Evolutionary conservation across 1,140 invertebrate genomes (phyloP), one percentile per base, ranked within the genome.

Genomic region (Plodia interpunctella): DNA sequence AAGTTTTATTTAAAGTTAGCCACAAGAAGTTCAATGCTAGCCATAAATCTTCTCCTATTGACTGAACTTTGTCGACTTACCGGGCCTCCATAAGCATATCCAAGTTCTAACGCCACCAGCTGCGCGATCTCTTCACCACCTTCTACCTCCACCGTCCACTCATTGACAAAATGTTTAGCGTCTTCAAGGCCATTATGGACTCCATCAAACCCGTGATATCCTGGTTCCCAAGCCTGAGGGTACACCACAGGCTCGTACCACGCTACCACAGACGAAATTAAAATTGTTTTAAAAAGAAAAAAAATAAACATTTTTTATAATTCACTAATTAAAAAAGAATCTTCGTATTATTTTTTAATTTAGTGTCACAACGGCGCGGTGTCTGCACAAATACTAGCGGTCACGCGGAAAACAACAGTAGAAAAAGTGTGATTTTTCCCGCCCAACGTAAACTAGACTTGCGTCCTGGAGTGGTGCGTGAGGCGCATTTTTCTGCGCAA

Each of bases 91-190:
- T 90, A 91, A 30, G 78, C 74, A 70, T 91, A 93, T 58, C 91
- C 73, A 18, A 91, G 66, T 55, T 92, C 84, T 15, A 88, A 53
- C 1, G 92, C 92, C 17, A 93, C 65, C 56, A 90, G 72, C 65
- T 91, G 80, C 1, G 92, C 92, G 0, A 87, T 76, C 28, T 90
- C 81, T 25, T 80, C 82, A 21, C 91, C 92, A 15, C 91, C 91
- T 1, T 82, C 78, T 18, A 93, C 76, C 63, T 91, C 81, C 30
- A 93, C 92, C 0, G 91, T 88, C 92, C 92, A 93, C 72, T 93
- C 91, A 61, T 92, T 90, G 19, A 83, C 76, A 61, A 87, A 92
- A 13, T 71, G 65, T 21, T 81, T 78, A 5, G 72, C 66, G 4
- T 74, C 60, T 64, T 90, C 82, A 54, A 63, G 49, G 32, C 83